phyloP scores from a whole-genome alignment of 2,888 invertebrate genomes.

The Graphium colonna region DNA sequence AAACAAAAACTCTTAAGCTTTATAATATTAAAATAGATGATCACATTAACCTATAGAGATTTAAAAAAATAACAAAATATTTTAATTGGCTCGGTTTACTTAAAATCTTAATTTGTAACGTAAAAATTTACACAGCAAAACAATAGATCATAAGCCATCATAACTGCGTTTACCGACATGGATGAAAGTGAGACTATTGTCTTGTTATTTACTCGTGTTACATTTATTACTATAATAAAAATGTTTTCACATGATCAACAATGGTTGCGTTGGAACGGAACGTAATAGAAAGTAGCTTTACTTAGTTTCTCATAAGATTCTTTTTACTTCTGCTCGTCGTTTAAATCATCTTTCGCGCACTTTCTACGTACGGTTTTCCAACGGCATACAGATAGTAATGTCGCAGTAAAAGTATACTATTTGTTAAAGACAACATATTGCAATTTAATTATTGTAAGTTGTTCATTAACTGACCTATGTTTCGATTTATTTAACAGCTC shows the following conservation, averaged over 20 bases:
- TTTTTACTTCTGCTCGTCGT: constrained; percentile 15
- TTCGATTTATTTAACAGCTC: no score
- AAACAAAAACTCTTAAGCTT: no score
- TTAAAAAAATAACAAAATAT: neutral
- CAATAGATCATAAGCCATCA: constrained; percentile 2
- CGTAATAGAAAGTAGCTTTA: constrained; percentile 12
- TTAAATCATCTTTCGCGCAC: constrained; percentile 17
- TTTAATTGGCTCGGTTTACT: neutral
- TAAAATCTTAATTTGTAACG: neutral
- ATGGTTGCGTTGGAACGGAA: constrained; percentile 16
- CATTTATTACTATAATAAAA: constrained; percentile 23
- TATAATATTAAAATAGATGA: no score
- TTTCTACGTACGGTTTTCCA: constrained; percentile 11
- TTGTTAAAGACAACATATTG: no score
- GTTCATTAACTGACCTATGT: no score
- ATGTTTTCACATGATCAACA: constrained; percentile 27
- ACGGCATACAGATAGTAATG: no score
- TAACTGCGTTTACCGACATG: constrained; percentile 5
- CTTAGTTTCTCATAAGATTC: constrained; percentile 15
- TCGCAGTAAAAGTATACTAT: no score
- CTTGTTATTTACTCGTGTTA: constrained; percentile 4
- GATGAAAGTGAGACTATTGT: constrained; percentile 24
- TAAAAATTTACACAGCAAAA: neutral
- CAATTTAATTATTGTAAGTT: no score
- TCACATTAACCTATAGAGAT: neutral